Conservation (phyloP, 2,113 vertebrate species). For the Otus sunia region DNA sequence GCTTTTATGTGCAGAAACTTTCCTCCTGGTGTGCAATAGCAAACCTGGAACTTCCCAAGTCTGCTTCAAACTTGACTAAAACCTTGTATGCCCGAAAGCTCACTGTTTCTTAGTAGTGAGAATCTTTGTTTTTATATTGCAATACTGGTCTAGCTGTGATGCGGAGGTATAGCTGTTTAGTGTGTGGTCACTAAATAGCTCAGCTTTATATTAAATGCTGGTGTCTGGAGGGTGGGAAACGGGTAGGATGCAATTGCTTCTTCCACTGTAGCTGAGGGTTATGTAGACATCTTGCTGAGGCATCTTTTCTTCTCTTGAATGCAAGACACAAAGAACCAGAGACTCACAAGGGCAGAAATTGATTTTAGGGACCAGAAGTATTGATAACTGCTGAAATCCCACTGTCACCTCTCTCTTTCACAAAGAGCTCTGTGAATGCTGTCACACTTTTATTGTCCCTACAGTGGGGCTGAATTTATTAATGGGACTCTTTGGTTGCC, state of each 20-base stretch:
- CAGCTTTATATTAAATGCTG: neutral
- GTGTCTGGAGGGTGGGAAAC: neutral
- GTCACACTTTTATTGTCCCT: neutral
- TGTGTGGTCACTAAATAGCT: neutral
- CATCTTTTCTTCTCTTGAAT: neutral
- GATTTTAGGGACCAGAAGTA: neutral
- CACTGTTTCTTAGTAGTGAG: neutral
- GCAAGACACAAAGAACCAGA: neutral
- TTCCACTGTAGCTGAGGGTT: neutral
- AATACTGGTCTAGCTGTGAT: neutral
- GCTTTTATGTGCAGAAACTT: neutral
- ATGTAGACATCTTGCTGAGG: neutral
- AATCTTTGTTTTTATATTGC: neutral
- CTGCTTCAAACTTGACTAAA: neutral
- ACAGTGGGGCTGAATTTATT: neutral
- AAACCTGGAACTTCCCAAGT: neutral
- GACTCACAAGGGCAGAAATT: neutral
- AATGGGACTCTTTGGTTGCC: neutral
- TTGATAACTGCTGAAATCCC: neutral
- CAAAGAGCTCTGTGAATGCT: neutral
- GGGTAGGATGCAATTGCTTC: neutral
- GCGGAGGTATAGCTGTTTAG: neutral
- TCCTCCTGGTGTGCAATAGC: neutral
- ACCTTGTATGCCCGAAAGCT: fast-evolving
- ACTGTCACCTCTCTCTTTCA: neutral